A percentile compares a stretch with the other conserved stretches of the same genome.
phyloP scores from a whole-genome alignment of 2,113 vertebrate species.

The Oncorhynchus mykiss region DNA sequence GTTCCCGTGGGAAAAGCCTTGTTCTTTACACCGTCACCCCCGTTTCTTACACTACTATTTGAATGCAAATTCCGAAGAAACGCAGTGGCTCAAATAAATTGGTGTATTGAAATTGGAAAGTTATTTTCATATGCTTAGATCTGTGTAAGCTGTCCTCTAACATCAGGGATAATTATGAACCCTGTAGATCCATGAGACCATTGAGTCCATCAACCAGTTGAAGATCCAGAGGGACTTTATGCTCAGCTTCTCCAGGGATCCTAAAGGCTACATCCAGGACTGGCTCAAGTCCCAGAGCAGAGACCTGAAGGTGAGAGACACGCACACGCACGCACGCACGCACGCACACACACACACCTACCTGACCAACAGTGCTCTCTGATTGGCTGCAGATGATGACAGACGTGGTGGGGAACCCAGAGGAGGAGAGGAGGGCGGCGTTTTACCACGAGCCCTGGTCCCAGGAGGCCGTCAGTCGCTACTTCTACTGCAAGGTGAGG shows the following conservation, averaged over 20 bases:
- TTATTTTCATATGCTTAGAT: background rate
- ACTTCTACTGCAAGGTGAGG: constrained; percentile 97
- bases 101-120: too few relatives aligned
- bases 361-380: background rate
- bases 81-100: too few relatives aligned
- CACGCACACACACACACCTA: background rate
- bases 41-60: background rate
- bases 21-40: background rate
- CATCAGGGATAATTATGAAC: background rate
- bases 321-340: background rate
- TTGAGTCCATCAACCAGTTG: constrained; percentile 98
- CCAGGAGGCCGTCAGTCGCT: constrained; percentile 96
- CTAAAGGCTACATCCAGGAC: constrained; percentile 98
- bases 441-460: constrained; percentile 98
- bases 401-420: constrained; percentile 94
- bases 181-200: constrained; percentile 95
- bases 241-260: constrained; percentile 98
- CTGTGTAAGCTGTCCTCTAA: background rate
- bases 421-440: constrained; percentile 91
- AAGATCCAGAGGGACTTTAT: constrained; percentile 99
- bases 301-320: constrained; percentile 86
- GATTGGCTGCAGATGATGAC: constrained; percentile 86
- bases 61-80: too few relatives aligned
- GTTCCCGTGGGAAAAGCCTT: background rate
- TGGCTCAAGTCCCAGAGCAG: constrained; percentile 97